These are phyloP conservation scores for Bellardia pandia DNA, from an alignment of 2,888 invertebrate genomes.

Conservation along the genomic window DNA sequence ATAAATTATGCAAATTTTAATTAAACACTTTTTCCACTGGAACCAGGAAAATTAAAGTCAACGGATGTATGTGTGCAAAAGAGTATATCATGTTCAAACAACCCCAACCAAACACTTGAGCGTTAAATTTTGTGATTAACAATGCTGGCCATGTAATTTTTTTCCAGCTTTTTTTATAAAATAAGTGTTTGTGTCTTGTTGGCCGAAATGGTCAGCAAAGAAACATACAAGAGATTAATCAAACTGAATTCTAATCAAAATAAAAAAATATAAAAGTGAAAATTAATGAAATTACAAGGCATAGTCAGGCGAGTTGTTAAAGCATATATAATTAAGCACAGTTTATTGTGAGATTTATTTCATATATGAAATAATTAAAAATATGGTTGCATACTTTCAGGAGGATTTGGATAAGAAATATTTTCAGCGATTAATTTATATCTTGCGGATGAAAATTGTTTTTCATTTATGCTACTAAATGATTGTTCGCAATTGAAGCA, in stretches of 20 bases:
- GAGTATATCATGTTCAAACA: background rate
- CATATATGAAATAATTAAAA: slow-evolving; percentile 3
- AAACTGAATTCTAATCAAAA: slow-evolving; percentile 8
- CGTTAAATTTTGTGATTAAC: slow-evolving; percentile 38
- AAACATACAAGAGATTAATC: slow-evolving; percentile 19
- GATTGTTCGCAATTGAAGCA: no score
- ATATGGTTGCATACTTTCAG: background rate
- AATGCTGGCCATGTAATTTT: slow-evolving; percentile 16
- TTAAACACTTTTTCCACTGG: slow-evolving; percentile 31
- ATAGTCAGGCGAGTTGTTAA: background rate
- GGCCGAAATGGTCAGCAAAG: background rate
- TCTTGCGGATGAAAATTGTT: no score
- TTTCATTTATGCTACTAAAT: no score
- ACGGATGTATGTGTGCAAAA: slow-evolving; percentile 9
- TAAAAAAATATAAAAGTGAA: background rate
- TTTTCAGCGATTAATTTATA: no score
- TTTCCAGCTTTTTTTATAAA: background rate
- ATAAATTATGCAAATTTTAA: slow-evolving; percentile 68
- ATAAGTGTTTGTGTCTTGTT: slow-evolving; percentile 2
- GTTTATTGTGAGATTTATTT: background rate
- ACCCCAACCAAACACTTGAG: background rate
- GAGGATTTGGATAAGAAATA: background rate
- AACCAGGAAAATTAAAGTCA: slow-evolving; percentile 28
- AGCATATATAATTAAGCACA: background rate
- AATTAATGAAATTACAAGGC: background rate